Percentiles rank a stretch among this genome's conserved stretches.
Evolutionary conservation across 2,113 vertebrate genomes (phyloP).

Genomic region (rat (Rattus norvegicus)): GRCr8 NC_086020.1:21852001-21852500

Average conservation of each 20-base stretch:
- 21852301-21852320: not conserved
- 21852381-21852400: not conserved
- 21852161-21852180: not conserved
- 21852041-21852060: not conserved
- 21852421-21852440: not conserved
- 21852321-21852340: not conserved
- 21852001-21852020: not conserved
- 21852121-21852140: not conserved
- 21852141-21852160: not conserved
- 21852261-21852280: not conserved
- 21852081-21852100: not conserved
- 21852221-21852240: not conserved
- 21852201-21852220: slow-evolving; percentile 10
- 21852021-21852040: not conserved
- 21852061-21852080: not conserved
- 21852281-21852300: not conserved
- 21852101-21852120: not conserved
- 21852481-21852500: not conserved
- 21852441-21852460: not conserved
- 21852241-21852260: slow-evolving; percentile 24
- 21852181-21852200: not conserved
- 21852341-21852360: not conserved
- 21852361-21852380: fast-evolving
- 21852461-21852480: not conserved
- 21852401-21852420: not conserved